phyloP scores from a whole-genome alignment of 1,140 invertebrate species.

The Drosophila littoralis region DNA sequence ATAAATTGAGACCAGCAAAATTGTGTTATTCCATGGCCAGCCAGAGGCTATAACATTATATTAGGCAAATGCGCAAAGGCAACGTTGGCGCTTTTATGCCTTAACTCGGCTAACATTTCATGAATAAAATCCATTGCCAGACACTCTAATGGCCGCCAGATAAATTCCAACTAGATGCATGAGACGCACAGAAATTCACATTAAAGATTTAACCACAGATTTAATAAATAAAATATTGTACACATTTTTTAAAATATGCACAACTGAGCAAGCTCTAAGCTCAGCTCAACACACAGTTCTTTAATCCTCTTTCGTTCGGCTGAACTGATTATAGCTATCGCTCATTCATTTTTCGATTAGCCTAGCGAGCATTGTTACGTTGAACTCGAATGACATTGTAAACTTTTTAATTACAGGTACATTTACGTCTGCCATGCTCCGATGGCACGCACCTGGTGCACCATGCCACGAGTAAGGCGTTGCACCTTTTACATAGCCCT shows the following conservation, averaged over 20 bases:
- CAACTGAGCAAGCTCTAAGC: not conserved
- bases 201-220: not conserved
- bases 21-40: slow-evolving; percentile 49
- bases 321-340: no score
- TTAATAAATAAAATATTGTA: no score
- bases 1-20: slow-evolving; percentile 68
- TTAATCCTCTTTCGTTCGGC: no score
- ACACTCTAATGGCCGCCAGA: slow-evolving; percentile 46
- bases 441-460: slow-evolving; percentile 93
- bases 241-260: not conserved
- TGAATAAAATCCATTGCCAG: slow-evolving; percentile 46
- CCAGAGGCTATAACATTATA: slow-evolving; percentile 58
- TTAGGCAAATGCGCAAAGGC: slow-evolving; percentile 51
- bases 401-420: slow-evolving; percentile 85
- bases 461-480: slow-evolving; percentile 91
- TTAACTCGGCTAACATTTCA: slow-evolving; percentile 22
- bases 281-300: not conserved
- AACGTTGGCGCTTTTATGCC: slow-evolving; percentile 22
- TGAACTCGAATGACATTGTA: not conserved
- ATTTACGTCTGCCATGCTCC: slow-evolving; percentile 96
- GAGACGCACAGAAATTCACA: slow-evolving; percentile 8
- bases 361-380: no score
- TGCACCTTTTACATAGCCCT: slow-evolving; percentile 91
- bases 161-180: slow-evolving; percentile 49
- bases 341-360: no score